Base-by-base conservation (phyloP, 1,140 invertebrate genomes). In the Heterodera schachtii region DNA sequence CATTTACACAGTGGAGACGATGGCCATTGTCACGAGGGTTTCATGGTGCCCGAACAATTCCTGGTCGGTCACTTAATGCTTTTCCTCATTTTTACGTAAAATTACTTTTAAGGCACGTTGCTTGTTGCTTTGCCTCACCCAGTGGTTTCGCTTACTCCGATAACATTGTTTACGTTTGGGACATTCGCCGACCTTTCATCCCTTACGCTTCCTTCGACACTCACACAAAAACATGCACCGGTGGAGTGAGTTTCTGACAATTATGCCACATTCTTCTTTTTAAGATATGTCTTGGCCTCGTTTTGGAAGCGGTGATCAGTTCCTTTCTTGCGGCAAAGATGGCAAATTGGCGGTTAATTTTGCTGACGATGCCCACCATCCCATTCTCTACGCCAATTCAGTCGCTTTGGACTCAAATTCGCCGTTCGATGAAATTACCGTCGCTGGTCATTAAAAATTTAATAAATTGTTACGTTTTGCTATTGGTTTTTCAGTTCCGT, bases 241-340 rank as follows among this genome's bases (percentile, higher is more conserved):
- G 82, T 83, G 6, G 73, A 44, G 49, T n/a, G 8, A 70, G 78
- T 79, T 78, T 73, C n/a, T 8, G 19, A 52, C 6, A 52, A 69
- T 9, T 69, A 9, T 7, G 67, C 7, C 6, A 0, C 49, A 52
- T 52, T 6, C 49, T 8, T 52, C 11, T 52, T 52, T 52, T 49
- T 44, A 44, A 83, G 82, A 83, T 69, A 84, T 83, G 75, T 84
- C 73, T 47, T 80, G 74, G 80, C 74, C 85, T 7, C 67, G 44
- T 73, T 64, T 80, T 64, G 73, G 57, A 11, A 77, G 73, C 70
- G 41, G 64, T 31, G 84, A 87, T 19, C 43, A 44, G 8, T 87
- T 85, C 78, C 4, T 85, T 46, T 87, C 85, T 7, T 87, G 81
- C 71, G 85, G 85, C 9, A 87, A 79, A 31, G 84, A 87, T 77